Base-by-base conservation (phyloP, 2,888 invertebrate genomes). In the Drosophila yooni region DNA sequence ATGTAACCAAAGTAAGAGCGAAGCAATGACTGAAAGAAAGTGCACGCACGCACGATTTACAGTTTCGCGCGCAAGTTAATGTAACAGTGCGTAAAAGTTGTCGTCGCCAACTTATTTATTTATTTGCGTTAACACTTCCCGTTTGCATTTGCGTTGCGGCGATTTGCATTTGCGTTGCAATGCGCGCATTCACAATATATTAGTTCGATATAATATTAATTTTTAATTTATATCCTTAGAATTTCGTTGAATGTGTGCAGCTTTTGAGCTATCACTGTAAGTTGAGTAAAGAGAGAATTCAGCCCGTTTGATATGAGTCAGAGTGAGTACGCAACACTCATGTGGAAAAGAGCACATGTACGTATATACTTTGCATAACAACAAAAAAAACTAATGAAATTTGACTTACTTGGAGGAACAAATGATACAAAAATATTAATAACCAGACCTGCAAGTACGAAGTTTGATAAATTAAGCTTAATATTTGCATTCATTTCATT, bases 1-100 rank as follows among this genome's bases (percentile, higher is more conserved):
- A 57, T 77, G 79, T 74, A 72, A 69, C 74, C 82, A 71, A 78
- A 83, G 82, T 67, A 68, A 79, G 83, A 83, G 82, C 82, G 56
- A 67, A 67, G 77, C 79, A 83, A 79, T 80, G 82, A 74, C 81
- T 83, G 80, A 83, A 77, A 82, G 81, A 83, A 82, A 82, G 82
- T 76, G 64, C 64, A 50, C 69, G 75, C 68, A 79, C 70, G 70
- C 75, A 80, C 75, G 65, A 58, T 71, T 46, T 29, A 82, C 70
- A 80, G 74, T 79, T 13, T 1, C 18, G 13, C n/a, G 56, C 36
- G 53, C 36, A 70, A 72, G 74, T 81, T 21, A 15, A 13, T 11
- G 59, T 1, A 53, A 53, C 72, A 33, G 43, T 11, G 31, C 11
- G 13, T 6, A 8, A 33, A 52, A 3, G 34, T 25, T 52, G 6